These are phyloP conservation scores for Hyperoplus lanceolatus DNA, from an alignment of 2,797 vertebrate genomes.

Conservation along the genomic window DNA sequence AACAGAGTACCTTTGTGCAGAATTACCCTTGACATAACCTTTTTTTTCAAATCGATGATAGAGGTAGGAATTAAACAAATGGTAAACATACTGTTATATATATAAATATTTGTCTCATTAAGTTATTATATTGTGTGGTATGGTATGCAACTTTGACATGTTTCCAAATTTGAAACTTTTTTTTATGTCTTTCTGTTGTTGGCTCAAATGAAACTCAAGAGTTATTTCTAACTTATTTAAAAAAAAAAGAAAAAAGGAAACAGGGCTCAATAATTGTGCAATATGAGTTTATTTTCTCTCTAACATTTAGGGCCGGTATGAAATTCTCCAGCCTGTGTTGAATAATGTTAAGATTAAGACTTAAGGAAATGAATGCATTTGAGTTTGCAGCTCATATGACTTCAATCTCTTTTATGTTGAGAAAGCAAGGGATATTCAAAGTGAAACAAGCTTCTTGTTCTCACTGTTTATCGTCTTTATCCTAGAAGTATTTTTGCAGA, in stretches of 20 bases:
- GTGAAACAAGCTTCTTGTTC: constrained; percentile 1
- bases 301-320: neutral
- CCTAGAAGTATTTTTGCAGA: neutral
- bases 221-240: too few species aligned
- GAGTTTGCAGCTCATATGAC: neutral
- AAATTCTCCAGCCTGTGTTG: neutral
- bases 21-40: neutral
- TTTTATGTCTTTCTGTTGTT: too few species aligned
- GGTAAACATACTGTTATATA: too few species aligned
- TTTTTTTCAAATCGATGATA: neutral
- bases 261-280: too few species aligned
- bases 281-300: neutral
- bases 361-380: constrained; percentile 11
- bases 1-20: neutral
- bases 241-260: too few species aligned
- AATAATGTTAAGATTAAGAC: neutral
- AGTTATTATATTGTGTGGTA: too few species aligned
- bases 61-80: too few species aligned
- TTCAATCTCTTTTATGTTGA: neutral
- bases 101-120: too few species aligned
- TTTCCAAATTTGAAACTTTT: too few species aligned
- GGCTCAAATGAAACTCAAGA: too few species aligned
- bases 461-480: neutral
- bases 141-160: too few species aligned
- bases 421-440: neutral